phyloP scores from a whole-genome alignment of 2,113 vertebrate species.

The Progne subis region DNA sequence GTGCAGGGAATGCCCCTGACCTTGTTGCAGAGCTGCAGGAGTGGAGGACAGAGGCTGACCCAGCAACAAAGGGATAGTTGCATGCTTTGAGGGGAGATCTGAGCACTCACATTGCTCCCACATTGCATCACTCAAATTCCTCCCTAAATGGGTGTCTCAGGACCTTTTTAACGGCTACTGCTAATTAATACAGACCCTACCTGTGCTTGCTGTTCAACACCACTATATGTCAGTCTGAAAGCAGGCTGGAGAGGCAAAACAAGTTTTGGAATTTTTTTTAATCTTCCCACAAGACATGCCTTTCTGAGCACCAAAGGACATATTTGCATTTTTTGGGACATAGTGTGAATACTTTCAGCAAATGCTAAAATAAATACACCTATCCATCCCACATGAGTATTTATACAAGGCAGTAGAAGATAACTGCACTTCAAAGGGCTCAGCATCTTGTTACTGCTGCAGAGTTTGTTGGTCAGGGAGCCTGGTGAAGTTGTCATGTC shows the following conservation, averaged over 20 bases:
- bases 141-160: neutral
- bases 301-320: neutral
- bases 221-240: neutral
- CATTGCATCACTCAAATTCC: neutral
- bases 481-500: neutral
- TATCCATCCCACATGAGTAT: neutral
- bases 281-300: neutral
- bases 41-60: neutral
- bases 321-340: neutral
- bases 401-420: neutral
- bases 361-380: neutral
- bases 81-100: neutral
- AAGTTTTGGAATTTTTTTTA: neutral
- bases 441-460: neutral
- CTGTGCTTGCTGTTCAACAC: neutral
- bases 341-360: neutral
- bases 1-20: rapidly evolving
- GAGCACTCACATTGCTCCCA: rapidly evolving
- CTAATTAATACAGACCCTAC: neutral
- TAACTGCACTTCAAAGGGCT: neutral
- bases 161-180: neutral
- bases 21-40: neutral
- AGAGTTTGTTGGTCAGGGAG: neutral
- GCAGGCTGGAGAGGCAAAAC: neutral
- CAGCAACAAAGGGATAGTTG: neutral